Percentiles rank a stretch among this genome's conserved stretches.
These are phyloP conservation scores for Cochlearius cochlearius DNA, from an alignment of 2,113 vertebrate genomes.

Conservation along the genomic window DNA sequence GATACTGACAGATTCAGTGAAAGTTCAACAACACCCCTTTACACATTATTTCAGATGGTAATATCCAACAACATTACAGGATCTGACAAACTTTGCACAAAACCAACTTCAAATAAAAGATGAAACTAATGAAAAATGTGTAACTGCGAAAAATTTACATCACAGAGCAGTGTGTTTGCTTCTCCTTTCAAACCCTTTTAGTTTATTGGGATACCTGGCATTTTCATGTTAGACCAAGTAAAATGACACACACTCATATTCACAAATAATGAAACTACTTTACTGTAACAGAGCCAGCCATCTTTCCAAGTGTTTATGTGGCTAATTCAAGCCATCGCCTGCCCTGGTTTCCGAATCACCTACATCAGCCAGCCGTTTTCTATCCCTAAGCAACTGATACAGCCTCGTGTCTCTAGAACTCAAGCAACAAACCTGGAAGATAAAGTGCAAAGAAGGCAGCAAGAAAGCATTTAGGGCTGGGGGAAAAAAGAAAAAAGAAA, in stretches of 20 bases:
- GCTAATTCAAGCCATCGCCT: neutral
- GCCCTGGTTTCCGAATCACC: neutral
- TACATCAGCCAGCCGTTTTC: neutral
- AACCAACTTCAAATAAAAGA: neutral
- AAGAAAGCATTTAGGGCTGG: conserved; percentile 4
- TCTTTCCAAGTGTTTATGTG: neutral
- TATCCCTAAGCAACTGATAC: neutral
- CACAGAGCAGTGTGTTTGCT: neutral
- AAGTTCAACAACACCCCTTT: neutral
- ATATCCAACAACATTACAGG: neutral
- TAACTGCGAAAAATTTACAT: neutral
- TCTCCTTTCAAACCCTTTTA: neutral
- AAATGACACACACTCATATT: neutral
- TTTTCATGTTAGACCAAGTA: neutral
- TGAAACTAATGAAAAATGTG: neutral
- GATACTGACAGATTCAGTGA: neutral
- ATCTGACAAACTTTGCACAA: neutral
- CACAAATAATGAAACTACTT: neutral
- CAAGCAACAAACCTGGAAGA: neutral
- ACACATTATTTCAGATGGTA: neutral
- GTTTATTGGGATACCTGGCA: neutral
- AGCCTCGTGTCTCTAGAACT: neutral
- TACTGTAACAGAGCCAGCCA: neutral
- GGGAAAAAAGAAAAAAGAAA: neutral
- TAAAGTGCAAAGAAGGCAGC: conserved; percentile 28